These are phyloP conservation scores for Mimas tiliae DNA, from an alignment of 2,888 invertebrate species.

Conservation along the genomic window DNA sequence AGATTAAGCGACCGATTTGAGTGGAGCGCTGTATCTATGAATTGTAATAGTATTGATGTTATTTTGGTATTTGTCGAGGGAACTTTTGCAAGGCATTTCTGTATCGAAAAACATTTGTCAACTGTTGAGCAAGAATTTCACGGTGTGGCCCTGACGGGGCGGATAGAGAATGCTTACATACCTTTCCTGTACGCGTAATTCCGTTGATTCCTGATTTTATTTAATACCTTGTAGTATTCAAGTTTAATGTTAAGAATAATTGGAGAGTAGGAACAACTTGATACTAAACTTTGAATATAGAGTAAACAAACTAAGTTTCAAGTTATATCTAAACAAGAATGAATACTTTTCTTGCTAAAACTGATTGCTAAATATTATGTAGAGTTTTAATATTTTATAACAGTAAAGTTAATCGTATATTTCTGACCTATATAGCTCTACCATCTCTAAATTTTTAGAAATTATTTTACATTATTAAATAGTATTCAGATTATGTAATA, in stretches of 20 bases:
- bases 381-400: too few relatives aligned
- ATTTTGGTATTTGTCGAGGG: conserved; percentile 62
- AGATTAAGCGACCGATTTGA: conserved; percentile 61
- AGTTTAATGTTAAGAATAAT: too few relatives aligned
- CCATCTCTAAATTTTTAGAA: background rate
- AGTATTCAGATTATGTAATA: background rate
- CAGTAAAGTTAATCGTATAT: too few relatives aligned
- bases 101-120: conserved; percentile 64
- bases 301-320: too few relatives aligned
- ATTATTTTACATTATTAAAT: background rate
- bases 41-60: conserved; percentile 54
- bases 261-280: too few relatives aligned
- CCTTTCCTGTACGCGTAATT: conserved; percentile 29
- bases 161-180: conserved; percentile 31
- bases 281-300: too few relatives aligned
- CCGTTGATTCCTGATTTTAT: conserved; percentile 11
- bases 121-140: conserved; percentile 59
- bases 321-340: too few relatives aligned
- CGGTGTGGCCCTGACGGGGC: conserved; percentile 21
- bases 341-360: background rate
- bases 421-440: too few relatives aligned
- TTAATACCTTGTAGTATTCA: too few relatives aligned
- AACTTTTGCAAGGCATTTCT: conserved; percentile 74
- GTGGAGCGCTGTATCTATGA: conserved; percentile 57
- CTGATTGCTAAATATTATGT: background rate